phyloP scores from a whole-genome alignment of 1,140 invertebrate species.

The Drosophila azteca region DNA sequence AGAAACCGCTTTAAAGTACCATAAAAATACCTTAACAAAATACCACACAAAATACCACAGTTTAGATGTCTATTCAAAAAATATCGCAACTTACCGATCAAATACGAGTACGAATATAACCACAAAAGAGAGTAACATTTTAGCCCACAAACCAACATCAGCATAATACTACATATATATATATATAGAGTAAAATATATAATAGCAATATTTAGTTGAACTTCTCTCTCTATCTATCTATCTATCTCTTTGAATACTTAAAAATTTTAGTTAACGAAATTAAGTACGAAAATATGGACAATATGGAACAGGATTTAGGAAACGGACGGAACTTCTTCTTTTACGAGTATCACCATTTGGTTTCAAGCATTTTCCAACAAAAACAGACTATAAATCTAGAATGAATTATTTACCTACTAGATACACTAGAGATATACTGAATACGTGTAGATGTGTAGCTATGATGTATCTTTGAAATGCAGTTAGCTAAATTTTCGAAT shows the following conservation, averaged over 20 bases:
- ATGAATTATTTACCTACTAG: constrained; percentile 40
- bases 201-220: constrained; percentile 13
- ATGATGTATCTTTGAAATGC: constrained; percentile 31
- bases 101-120: constrained; percentile 7
- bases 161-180: constrained; percentile 3
- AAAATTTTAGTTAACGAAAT: constrained; percentile 37
- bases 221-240: neutral
- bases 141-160: constrained; percentile 29
- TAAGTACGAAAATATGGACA: constrained; percentile 58
- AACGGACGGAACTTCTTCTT: constrained; percentile 12
- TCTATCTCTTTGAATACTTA: constrained; percentile 8
- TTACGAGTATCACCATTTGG: constrained; percentile 20
- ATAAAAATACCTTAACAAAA: constrained; percentile 7
- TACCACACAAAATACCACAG: constrained; percentile 33
- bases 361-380: constrained; percentile 30
- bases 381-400: constrained; percentile 34
- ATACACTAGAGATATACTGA: constrained; percentile 18
- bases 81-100: constrained; percentile 2
- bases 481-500: constrained; percentile 60
- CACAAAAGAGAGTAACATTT: constrained; percentile 21
- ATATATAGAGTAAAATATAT: constrained; percentile 16
- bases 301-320: constrained; percentile 48
- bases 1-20: constrained; percentile 45
- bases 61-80: constrained; percentile 59
- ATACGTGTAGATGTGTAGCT: constrained; percentile 15